These are phyloP conservation scores for Limnephilus auricula DNA, from an alignment of 2,888 invertebrate species.

Conservation along the genomic window DNA sequence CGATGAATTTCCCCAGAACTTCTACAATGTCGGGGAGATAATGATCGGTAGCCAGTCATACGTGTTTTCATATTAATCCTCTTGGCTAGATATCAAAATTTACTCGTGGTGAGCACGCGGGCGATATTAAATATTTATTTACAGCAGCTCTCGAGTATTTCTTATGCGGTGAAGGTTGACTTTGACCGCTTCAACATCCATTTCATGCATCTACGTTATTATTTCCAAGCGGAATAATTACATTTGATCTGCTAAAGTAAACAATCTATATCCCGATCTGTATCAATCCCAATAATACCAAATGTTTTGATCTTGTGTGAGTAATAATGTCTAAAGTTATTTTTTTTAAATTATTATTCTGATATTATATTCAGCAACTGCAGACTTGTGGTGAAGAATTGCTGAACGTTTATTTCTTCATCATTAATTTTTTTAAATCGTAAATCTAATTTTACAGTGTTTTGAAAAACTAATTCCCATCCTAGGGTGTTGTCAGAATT, in stretches of 20 bases:
- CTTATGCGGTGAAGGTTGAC: conserved; percentile 43
- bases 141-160: conserved; percentile 51
- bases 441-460: background rate
- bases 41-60: background rate
- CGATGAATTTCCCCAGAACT: background rate
- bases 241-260: conserved; percentile 15
- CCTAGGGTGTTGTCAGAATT: background rate
- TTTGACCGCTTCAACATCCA: conserved; percentile 25
- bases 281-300: background rate
- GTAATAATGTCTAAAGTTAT: background rate
- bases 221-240: conserved; percentile 15
- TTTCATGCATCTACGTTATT: background rate
- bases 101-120: conserved; percentile 62
- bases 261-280: background rate
- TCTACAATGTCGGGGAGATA: background rate
- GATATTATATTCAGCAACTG: background rate
- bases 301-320: background rate
- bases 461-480: background rate
- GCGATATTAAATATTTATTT: conserved; percentile 60
- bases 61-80: conserved; percentile 7
- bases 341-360: background rate
- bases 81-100: conserved; percentile 50
- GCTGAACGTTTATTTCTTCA: background rate
- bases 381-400: background rate
- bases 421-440: background rate